Base-by-base conservation (phyloP, 2,797 vertebrate species). In the Protosalanx chinensis region DNA sequence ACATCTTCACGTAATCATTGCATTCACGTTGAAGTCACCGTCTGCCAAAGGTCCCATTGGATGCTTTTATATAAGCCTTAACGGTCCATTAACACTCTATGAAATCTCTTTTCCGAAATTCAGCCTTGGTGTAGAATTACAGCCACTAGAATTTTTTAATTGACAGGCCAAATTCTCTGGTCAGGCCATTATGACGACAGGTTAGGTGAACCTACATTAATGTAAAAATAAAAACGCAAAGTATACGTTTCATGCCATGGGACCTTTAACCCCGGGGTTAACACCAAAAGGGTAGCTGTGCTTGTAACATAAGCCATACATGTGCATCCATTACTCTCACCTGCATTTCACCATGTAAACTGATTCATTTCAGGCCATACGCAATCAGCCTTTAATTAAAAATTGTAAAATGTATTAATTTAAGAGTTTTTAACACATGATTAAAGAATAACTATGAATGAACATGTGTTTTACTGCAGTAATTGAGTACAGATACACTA, bases 371-470 rank as follows among this genome's bases (percentile, higher is more conserved):
- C 58, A 60, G 37, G 41, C 23, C 5, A 16, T 49, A 49, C 18
- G 49, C 15, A 20, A n/a, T 49, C 12, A 30, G 41, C n/a, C 23
- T 51, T n/a, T 16, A 5, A 16, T 56, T 66, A 66, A 18, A 64
- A 32, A 15, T 41, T 41, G 64, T 30, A 18, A 66, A 51, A 51
- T 66, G 29, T 57, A 16, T 56, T 56, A 18, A 57, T 33, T 35
- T 12, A 63, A 56, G 29, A 67, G 51, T 56, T 60, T 46, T 60
- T 60, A 60, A 60, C 20, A 60, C 27, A 60, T 60, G n/a, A 60
- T 60, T 18, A 56, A 16, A 56, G 51, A 56, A 56, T n/a, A 56
- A 56, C 15, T 56, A n/a, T 63, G 61, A 23, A 58, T 23, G 20
- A 58, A 23, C 18, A 58, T 6, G 41, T 46, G 7, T 46, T 46